Base-by-base conservation (phyloP, 2,797 vertebrate species). In the Pseudochirops corinnae region DNA sequence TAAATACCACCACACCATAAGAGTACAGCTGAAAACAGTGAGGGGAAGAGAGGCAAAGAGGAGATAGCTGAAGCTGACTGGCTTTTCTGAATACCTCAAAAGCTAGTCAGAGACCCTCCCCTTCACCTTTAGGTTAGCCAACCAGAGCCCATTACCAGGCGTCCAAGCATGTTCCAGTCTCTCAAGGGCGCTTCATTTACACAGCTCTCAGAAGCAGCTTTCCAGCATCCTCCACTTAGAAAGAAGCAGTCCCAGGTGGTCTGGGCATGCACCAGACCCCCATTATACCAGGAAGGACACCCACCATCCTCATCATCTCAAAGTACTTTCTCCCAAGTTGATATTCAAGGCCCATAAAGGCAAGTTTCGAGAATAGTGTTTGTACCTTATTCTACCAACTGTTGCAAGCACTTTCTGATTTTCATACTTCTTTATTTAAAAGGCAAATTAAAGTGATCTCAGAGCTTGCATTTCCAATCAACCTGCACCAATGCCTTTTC, bases 391-490 rank as follows among this genome's bases (percentile, higher is more conserved):
- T 28, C 74, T 87, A 50, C 21, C 9, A 39, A 50, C 39, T 87
- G 39, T 50, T 46, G 26, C 24, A 87, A 50, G 74, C 4, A 91
- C 53, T n/a, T 91, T 55, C 55, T 31, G 29, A 55, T 91, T 55
- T 91, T 26, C 90, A 91, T n/a, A 55, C 52, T 52, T 55, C 55
- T 50, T 16, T 50, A 53, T 91, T 53, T 91, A 53, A 91, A 53
- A 91, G 90, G 50, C 90, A 91, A 91, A 91, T 91, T 91, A 87
- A 87, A 87, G 39, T 87, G 52, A 91, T 91, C 90, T 55, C 90
- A 53, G 50, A 91, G 28, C 90, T 91, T 53, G 74, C 39, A 87
- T 53, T 91, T 33, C 28, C 90, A 91, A 55, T n/a, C 33, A 55
- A 53, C 52, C 50, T 91, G 52, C 28, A 55, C 29, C 53, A 91